These are phyloP conservation scores for Vanessa cardui DNA, from an alignment of 2,888 invertebrate species.

Conservation along the genomic window DNA sequence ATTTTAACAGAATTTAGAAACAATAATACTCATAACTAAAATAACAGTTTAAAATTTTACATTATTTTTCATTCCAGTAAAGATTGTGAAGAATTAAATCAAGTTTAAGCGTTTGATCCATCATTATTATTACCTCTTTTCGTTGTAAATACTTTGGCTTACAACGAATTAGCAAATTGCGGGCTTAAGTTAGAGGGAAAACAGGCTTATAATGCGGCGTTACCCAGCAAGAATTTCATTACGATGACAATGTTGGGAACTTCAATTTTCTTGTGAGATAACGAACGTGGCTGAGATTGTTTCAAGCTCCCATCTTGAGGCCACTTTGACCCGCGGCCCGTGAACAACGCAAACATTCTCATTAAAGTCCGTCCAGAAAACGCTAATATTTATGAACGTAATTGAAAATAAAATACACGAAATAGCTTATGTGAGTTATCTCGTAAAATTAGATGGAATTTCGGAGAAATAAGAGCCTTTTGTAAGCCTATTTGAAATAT, in stretches of 20 bases:
- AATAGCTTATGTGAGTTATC: constrained; percentile 21
- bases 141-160: constrained; percentile 39
- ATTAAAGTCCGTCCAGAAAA: constrained; percentile 67
- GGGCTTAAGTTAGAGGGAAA: constrained; percentile 29
- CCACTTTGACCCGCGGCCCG: constrained; percentile 76
- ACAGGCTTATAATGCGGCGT: constrained; percentile 41
- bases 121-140: constrained; percentile 2
- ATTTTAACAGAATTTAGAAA: too few species aligned
- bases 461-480: constrained; percentile 9
- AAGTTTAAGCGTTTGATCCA: too few species aligned
- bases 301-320: constrained; percentile 65
- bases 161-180: constrained; percentile 38
- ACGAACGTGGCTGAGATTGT: constrained; percentile 72
- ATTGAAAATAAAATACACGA: constrained; percentile 43
- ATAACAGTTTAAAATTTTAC: too few species aligned
- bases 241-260: constrained; percentile 73
- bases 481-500: neutral
- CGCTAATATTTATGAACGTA: constrained; percentile 55
- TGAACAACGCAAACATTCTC: constrained; percentile 70
- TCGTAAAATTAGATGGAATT: constrained; percentile 14
- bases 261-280: constrained; percentile 73
- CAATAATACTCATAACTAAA: too few species aligned
- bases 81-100: too few species aligned
- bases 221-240: constrained; percentile 73
- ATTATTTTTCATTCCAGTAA: too few species aligned